Evolutionary conservation across 2,113 vertebrate species (phyloP).

Genomic region (Orthonyx spaldingii): DNA sequence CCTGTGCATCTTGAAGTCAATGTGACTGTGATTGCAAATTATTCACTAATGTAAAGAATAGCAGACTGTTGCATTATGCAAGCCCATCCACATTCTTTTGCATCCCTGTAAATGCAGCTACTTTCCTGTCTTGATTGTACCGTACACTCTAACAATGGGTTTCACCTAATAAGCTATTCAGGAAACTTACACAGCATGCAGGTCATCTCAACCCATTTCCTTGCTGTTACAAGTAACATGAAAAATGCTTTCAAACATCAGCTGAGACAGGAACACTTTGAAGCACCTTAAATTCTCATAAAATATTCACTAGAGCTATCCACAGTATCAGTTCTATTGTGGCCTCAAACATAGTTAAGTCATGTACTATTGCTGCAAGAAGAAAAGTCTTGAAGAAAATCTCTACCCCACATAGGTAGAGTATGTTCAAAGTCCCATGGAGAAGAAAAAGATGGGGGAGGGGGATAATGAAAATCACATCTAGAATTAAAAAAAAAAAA

Average conservation of each 20-base stretch:
- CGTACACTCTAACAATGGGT: neutral
- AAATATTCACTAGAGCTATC: neutral
- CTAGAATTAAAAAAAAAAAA: neutral
- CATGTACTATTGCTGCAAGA: neutral
- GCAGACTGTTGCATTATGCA: conserved; percentile 47
- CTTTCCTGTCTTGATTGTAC: neutral
- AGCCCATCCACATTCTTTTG: neutral
- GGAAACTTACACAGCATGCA: neutral
- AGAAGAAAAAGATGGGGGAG: neutral
- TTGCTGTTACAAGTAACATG: conserved; percentile 36
- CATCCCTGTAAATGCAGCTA: neutral
- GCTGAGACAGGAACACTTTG: neutral
- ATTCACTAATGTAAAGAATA: neutral
- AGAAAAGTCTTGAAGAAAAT: neutral
- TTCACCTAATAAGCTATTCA: conserved; percentile 20
- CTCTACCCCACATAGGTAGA: neutral
- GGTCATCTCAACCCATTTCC: neutral
- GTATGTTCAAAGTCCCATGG: neutral
- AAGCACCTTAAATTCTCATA: conserved; percentile 11
- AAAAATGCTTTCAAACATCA: conserved; percentile 50
- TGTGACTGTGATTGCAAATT: neutral
- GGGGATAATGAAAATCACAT: neutral
- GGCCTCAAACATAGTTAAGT: neutral
- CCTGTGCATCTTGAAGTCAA: neutral
- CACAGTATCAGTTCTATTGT: neutral